Conservation (phyloP, 2,797 vertebrate species). For the Gastrophryne carolinensis region DNA sequence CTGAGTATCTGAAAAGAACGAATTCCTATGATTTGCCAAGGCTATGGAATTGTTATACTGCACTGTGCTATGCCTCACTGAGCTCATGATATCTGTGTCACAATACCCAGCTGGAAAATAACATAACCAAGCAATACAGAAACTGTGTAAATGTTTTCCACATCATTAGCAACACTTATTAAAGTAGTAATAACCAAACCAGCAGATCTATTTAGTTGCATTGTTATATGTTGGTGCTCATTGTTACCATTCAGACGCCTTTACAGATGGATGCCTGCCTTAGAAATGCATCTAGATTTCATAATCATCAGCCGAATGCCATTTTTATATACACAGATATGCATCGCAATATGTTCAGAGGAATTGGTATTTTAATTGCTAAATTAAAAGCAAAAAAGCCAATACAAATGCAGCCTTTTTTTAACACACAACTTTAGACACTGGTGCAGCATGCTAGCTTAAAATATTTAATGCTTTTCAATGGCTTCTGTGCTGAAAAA, state of each 20-base stretch:
- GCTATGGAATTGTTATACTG: conserved; percentile 6
- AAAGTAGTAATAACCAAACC: conserved; percentile 8
- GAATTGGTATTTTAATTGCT: neutral
- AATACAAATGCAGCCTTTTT: no score
- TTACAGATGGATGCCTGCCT: neutral
- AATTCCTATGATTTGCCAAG: neutral
- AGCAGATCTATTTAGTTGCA: conserved; percentile 1
- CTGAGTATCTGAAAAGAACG: no score
- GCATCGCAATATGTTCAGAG: neutral
- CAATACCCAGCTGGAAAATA: neutral
- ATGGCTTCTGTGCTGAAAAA: no score
- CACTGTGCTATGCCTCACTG: conserved; percentile 14
- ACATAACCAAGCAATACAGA: neutral
- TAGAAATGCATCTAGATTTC: neutral
- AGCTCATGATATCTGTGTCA: conserved; percentile 18
- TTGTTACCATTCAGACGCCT: neutral
- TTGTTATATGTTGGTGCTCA: neutral
- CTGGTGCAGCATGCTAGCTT: no score
- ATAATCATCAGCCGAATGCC: no score
- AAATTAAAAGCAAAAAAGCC: no score
- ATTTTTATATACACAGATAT: neutral
- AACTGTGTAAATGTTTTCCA: conserved; percentile 1
- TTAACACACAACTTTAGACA: no score
- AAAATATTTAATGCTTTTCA: no score
- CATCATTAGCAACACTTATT: conserved; percentile 25